A percentile compares a stretch with the other conserved stretches of the same genome.
Conservation (phyloP, 1,140 invertebrate species). For the Sitodiplosis mosellana region DNA sequence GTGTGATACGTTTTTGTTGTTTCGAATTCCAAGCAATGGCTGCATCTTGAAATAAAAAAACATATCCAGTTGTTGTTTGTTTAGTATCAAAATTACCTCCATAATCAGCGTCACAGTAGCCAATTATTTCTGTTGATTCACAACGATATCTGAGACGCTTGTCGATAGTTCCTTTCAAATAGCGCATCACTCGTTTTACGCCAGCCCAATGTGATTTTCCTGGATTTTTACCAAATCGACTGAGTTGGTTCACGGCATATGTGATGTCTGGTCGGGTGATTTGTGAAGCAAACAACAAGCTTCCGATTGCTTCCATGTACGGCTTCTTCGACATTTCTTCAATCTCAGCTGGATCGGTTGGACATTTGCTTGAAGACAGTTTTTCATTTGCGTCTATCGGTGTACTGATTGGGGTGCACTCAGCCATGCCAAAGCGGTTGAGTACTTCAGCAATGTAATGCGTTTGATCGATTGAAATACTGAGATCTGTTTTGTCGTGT, state of each 20-base stretch:
- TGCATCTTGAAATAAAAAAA: constrained; percentile 12
- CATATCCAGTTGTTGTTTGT: constrained; percentile 18
- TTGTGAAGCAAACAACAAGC: constrained; percentile 20
- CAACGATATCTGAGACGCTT: constrained; percentile 5
- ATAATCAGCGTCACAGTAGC: constrained; percentile 19
- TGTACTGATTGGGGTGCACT: constrained; percentile 12
- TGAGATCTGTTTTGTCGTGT: constrained; percentile 7
- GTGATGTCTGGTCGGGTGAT: too few species aligned
- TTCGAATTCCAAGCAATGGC: constrained; percentile 18
- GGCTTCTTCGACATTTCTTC: constrained; percentile 8
- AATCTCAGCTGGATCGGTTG: constrained; percentile 4
- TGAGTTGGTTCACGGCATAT: constrained; percentile 18
- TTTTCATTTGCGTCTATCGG: constrained; percentile 11
- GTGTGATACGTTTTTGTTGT: constrained; percentile 15
- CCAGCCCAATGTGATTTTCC: constrained; percentile 16
- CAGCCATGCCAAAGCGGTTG: constrained; percentile 9
- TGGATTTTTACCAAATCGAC: constrained; percentile 17
- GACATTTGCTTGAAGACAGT: constrained; percentile 8
- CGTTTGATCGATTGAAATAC: constrained; percentile 17
- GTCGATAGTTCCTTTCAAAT: constrained; percentile 17
- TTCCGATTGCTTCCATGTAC: constrained; percentile 13
- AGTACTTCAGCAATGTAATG: constrained; percentile 20
- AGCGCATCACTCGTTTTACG: constrained; percentile 20
- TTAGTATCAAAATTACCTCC: constrained; percentile 14
- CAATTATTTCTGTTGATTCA: constrained; percentile 2